These are phyloP conservation scores for Pagetopsis macropterus DNA, from an alignment of 2,797 vertebrate species.

Conservation along the genomic window DNA sequence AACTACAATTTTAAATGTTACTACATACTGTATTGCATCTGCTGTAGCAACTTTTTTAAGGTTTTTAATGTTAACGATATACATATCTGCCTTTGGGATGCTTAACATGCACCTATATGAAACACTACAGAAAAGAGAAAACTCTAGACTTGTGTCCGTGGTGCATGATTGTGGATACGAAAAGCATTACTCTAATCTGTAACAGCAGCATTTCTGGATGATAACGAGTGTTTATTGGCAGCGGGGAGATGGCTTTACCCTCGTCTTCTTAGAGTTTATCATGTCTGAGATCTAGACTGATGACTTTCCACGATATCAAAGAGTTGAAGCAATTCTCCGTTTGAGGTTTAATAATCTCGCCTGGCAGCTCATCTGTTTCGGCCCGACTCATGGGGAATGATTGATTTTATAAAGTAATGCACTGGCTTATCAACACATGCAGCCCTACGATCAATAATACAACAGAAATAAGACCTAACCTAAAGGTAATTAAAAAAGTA, in stretches of 20 bases:
- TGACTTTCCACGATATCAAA: constrained; percentile 30
- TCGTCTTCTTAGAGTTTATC: constrained; percentile 2
- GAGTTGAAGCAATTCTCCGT: neutral
- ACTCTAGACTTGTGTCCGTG: too few relatives aligned
- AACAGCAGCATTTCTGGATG: constrained; percentile 9
- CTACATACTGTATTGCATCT: too few relatives aligned
- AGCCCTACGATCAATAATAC: neutral
- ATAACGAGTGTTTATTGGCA: constrained; percentile 11
- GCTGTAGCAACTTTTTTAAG: neutral
- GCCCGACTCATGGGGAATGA: neutral
- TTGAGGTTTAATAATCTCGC: constrained; percentile 41
- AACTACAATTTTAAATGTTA: too few relatives aligned
- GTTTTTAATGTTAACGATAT: too few relatives aligned
- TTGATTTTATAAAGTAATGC: constrained; percentile 8
- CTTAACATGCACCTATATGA: too few relatives aligned
- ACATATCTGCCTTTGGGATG: too few relatives aligned
- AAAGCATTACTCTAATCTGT: neutral
- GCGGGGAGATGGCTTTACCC: constrained; percentile 5
- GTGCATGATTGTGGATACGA: neutral
- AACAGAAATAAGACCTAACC: neutral
- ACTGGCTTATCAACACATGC: constrained; percentile 2
- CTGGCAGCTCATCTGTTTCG: constrained; percentile 39
- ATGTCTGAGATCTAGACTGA: constrained; percentile 21
- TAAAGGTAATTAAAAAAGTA: neutral
- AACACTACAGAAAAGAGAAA: too few relatives aligned